These are phyloP conservation scores for Oasisia sp. DNA, from an alignment of 2,888 invertebrate species.

Conservation along the genomic window DNA sequence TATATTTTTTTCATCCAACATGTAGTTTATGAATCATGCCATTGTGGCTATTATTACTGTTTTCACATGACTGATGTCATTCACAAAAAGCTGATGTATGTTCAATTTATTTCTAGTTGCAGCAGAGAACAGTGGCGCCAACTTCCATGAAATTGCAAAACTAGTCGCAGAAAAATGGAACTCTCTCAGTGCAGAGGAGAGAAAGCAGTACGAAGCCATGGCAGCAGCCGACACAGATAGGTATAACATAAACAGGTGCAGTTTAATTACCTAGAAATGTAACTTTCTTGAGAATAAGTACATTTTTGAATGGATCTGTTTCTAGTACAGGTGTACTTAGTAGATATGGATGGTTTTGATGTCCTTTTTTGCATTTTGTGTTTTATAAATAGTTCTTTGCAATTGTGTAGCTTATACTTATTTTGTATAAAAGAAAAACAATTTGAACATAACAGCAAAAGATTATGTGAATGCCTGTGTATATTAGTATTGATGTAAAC, in stretches of 20 bases:
- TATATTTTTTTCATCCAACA: too few relatives aligned
- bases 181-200: background rate
- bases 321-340: too few relatives aligned
- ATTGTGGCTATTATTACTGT: too few relatives aligned
- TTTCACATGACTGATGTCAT: background rate
- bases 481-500: background rate
- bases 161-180: background rate
- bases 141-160: slow-evolving; percentile 4
- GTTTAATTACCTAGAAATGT: background rate
- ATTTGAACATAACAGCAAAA: background rate
- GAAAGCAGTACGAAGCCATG: background rate
- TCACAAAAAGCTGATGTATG: background rate
- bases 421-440: background rate
- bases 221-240: background rate
- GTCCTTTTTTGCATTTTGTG: background rate
- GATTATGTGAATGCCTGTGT: background rate
- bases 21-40: too few relatives aligned
- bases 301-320: background rate
- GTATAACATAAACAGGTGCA: background rate
- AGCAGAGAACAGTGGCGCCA: background rate
- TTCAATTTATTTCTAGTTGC: background rate
- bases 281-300: background rate
- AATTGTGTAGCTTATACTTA: background rate
- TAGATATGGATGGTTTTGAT: background rate
- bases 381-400: background rate